Conservation (phyloP, 2,888 invertebrate genomes). For the Eupithecia centaureata region DNA sequence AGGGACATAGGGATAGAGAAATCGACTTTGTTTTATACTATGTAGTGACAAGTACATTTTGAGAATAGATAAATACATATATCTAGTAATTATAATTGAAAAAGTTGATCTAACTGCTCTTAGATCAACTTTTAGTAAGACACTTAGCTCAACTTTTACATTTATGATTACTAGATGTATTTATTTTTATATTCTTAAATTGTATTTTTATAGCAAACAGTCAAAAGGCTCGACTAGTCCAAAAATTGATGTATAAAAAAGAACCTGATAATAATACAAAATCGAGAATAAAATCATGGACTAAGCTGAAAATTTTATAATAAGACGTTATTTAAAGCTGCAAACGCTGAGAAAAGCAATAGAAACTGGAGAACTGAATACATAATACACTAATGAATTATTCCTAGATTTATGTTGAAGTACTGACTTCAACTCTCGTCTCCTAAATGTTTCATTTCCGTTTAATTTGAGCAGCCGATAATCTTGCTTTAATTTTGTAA, state of each 20-base stretch:
- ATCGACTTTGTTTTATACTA: no score
- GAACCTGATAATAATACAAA: neutral
- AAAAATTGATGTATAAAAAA: neutral
- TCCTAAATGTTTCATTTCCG: conserved; percentile 45
- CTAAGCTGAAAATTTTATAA: neutral
- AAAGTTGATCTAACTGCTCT: no score
- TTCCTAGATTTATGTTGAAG: conserved; percentile 45
- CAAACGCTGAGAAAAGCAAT: neutral
- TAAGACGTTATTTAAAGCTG: neutral
- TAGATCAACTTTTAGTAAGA: no score
- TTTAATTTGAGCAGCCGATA: conserved; percentile 49
- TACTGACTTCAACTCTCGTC: conserved; percentile 33
- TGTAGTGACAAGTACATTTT: no score
- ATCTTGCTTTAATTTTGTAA: conserved; percentile 43
- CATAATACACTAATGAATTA: conserved; percentile 44
- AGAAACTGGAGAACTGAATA: conserved; percentile 36
- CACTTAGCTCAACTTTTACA: no score
- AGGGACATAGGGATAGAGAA: no score
- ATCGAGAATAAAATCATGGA: neutral
- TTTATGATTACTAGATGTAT: no score
- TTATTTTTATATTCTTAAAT: no score
- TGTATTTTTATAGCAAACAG: no score
- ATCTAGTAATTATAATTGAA: no score
- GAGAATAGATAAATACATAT: no score
- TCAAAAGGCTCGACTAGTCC: neutral